These are phyloP conservation scores for Sicus ferrugineus DNA, from an alignment of 2,888 invertebrate species.

Conservation along the genomic window DNA sequence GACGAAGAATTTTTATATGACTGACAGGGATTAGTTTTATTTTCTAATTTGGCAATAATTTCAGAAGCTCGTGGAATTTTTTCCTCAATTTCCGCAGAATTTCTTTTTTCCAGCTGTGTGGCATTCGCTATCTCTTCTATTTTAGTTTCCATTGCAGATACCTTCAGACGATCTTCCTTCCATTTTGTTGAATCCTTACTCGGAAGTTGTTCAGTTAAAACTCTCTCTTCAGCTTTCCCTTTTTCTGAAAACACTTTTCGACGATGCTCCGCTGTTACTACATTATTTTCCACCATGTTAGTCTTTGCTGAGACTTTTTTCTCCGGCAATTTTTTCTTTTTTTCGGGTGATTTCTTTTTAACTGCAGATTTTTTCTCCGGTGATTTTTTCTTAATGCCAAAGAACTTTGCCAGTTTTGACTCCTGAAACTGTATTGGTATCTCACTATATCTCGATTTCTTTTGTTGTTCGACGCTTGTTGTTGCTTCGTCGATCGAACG, in stretches of 20 bases:
- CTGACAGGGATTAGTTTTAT: constrained; percentile 42
- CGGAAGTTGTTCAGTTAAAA: background rate
- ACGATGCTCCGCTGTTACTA: constrained; percentile 8
- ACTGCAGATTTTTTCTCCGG: constrained; percentile 36
- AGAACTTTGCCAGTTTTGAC: constrained; percentile 58
- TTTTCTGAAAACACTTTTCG: background rate
- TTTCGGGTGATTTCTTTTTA: constrained; percentile 49
- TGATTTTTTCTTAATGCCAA: constrained; percentile 52
- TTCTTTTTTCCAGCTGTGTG: background rate
- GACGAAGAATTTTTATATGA: background rate
- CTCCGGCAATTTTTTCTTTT: constrained; percentile 40
- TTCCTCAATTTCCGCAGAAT: background rate
- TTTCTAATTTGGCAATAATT: constrained; percentile 29
- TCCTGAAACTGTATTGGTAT: constrained; percentile 56
- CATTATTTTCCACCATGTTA: background rate
- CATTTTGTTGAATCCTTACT: background rate
- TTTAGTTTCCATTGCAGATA: background rate
- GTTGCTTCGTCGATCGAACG: constrained; percentile 40
- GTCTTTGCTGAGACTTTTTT: constrained; percentile 40
- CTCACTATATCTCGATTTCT: constrained; percentile 37
- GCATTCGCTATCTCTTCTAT: background rate
- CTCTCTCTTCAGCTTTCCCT: background rate
- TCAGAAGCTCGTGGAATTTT: constrained; percentile 24
- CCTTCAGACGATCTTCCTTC: background rate
- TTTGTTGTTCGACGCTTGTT: constrained; percentile 39